These are phyloP conservation scores for Chondrosia reniformis DNA, from an alignment of 37 sponge, comb jelly and placozoan genomes.

Conservation along the genomic window DNA sequence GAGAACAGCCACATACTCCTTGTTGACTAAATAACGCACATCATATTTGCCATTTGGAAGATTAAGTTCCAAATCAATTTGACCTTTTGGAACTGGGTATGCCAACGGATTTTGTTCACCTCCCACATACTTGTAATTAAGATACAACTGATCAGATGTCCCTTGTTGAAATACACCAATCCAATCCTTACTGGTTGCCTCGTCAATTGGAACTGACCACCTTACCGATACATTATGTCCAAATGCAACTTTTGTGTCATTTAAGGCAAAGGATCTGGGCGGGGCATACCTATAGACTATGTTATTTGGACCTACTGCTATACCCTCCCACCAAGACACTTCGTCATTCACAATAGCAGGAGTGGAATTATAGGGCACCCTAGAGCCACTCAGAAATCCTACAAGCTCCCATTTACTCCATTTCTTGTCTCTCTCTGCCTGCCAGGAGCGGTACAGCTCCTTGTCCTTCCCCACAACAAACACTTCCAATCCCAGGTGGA, in stretches of 20 bases:
- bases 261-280: constrained; percentile 8
- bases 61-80: constrained; percentile 7
- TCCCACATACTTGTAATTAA: constrained; percentile 63
- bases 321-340: constrained; percentile 50
- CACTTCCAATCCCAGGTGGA: constrained; percentile 58
- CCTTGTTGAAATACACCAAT: constrained; percentile 60
- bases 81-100: constrained; percentile 61
- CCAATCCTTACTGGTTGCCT: constrained; percentile 74
- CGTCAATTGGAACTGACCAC: constrained; percentile 62
- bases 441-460: constrained; percentile 56
- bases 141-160: constrained; percentile 29
- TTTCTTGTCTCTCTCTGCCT: constrained; percentile 33
- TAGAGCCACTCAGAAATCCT: constrained; percentile 25
- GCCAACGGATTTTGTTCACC: constrained; percentile 60
- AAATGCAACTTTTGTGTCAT: constrained; percentile 14
- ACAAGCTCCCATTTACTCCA: constrained; percentile 55
- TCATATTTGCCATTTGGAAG: constrained; percentile 56
- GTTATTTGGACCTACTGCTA: neutral
- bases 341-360: constrained; percentile 32
- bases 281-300: neutral
- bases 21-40: constrained; percentile 53
- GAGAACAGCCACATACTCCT: constrained; percentile 40
- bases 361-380: constrained; percentile 15
- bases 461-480: constrained; percentile 41
- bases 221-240: constrained; percentile 45